Conservation (phyloP, 2,888 invertebrate genomes). For the Melanostoma scalare region DNA sequence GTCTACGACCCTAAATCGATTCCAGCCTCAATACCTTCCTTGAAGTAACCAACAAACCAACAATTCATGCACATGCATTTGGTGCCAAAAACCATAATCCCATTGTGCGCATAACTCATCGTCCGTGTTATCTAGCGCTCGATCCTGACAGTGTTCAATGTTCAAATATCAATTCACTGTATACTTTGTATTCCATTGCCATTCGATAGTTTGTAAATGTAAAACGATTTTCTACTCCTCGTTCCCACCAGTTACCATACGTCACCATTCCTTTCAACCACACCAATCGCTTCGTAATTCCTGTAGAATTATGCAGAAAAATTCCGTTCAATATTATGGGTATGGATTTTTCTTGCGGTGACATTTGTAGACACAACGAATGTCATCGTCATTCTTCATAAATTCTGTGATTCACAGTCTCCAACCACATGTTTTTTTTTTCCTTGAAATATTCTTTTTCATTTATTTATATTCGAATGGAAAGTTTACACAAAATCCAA, state of each 20-base stretch:
- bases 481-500: constrained; percentile 51
- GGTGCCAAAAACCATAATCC: constrained; percentile 62
- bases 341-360: constrained; percentile 69
- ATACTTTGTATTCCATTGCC: constrained; percentile 61
- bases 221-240: constrained; percentile 54
- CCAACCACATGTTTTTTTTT: not conserved
- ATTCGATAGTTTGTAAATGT: constrained; percentile 72
- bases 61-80: constrained; percentile 52
- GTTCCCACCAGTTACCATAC: not conserved
- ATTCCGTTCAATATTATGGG: constrained; percentile 55
- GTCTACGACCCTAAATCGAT: too few relatives aligned
- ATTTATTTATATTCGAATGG: not conserved
- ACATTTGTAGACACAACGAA: constrained; percentile 72
- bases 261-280: not conserved
- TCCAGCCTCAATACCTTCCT: too few relatives aligned
- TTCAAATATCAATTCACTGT: constrained; percentile 18
- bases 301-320: constrained; percentile 68
- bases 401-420: constrained; percentile 52
- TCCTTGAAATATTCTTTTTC: not conserved
- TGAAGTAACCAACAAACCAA: not conserved
- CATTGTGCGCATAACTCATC: constrained; percentile 57
- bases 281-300: constrained; percentile 57
- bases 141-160: constrained; percentile 18
- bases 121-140: constrained; percentile 52
- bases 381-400: constrained; percentile 69